These are phyloP conservation scores for Callospermophilus lateralis DNA, from an alignment of 2,113 vertebrate genomes.

Conservation along the genomic window DNA sequence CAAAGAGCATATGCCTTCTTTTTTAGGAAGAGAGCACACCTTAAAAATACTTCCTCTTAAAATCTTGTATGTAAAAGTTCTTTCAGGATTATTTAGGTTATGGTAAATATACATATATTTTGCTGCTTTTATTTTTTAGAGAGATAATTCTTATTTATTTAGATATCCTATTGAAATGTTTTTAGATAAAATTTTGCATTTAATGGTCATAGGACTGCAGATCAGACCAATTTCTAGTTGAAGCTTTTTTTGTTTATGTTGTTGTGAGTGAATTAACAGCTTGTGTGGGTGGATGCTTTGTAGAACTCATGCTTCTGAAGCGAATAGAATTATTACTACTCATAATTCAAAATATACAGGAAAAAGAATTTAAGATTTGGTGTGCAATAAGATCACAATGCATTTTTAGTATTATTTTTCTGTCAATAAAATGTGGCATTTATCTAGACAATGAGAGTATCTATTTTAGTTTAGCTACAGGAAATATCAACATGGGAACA, in stretches of 20 bases:
- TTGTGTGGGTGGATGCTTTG: not conserved
- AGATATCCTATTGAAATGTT: not conserved
- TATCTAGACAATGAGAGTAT: not conserved
- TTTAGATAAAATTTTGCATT: not conserved
- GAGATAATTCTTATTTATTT: not conserved
- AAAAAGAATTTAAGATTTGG: not conserved
- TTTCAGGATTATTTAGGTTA: not conserved
- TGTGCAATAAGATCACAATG: not conserved
- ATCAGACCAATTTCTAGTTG: not conserved
- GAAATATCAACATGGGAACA: not conserved
- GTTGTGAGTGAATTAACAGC: not conserved
- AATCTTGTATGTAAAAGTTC: not conserved
- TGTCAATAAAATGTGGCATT: not conserved
- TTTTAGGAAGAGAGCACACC: not conserved
- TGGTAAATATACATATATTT: not conserved
- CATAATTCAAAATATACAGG: conserved; percentile 22
- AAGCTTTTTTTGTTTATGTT: not conserved
- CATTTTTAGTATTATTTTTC: not conserved
- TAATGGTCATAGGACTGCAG: not conserved
- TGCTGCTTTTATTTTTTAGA: not conserved
- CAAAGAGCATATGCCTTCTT: not conserved
- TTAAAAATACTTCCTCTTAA: conserved; percentile 33
- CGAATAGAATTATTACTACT: not conserved
- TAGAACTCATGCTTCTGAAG: not conserved
- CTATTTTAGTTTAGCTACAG: not conserved